Percentiles rank a stretch among this genome's conserved stretches.
Evolutionary conservation across 1,140 invertebrate species (phyloP).

Genomic region (Bactericera cockerelli): DNA sequence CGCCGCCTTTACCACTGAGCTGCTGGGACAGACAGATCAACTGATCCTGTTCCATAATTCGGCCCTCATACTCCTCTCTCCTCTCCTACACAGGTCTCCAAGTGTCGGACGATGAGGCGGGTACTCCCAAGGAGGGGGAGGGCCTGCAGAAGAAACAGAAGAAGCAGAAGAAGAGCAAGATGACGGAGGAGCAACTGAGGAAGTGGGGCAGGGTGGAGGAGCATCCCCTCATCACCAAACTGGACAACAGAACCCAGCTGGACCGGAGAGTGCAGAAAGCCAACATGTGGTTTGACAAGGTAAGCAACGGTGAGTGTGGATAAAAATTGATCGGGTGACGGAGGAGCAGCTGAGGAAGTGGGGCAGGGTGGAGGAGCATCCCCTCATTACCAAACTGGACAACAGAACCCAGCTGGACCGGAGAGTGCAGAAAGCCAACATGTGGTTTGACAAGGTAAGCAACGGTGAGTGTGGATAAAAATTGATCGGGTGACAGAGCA

Average conservation of each 20-base stretch:
- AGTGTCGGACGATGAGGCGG: constrained; percentile 10
- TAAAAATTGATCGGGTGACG: constrained; percentile 13
- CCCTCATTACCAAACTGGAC: constrained; percentile 72
- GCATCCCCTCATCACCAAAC: constrained; percentile 71
- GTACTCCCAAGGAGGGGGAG: constrained; percentile 13
- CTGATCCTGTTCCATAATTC: too few species aligned
- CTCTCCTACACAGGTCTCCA: neutral
- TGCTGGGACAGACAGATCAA: too few species aligned
- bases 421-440: constrained; percentile 54
- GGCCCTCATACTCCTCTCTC: too few species aligned
- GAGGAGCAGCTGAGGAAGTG: constrained; percentile 32
- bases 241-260: constrained; percentile 57
- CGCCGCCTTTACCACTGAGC: too few species aligned
- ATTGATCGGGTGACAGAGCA: constrained; percentile 25
- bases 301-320: constrained; percentile 19
- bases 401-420: constrained; percentile 51
- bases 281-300: constrained; percentile 76
- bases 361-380: constrained; percentile 39
- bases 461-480: neutral
- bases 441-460: constrained; percentile 72
- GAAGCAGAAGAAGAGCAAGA: constrained; percentile 19
- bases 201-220: constrained; percentile 29
- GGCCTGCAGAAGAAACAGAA: neutral
- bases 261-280: constrained; percentile 57
- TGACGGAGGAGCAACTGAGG: constrained; percentile 29